Percentiles rank a stretch among this genome's conserved stretches.
phyloP scores from a whole-genome alignment of 2,113 vertebrate species.

The Centrocercus urophasianus region DNA sequence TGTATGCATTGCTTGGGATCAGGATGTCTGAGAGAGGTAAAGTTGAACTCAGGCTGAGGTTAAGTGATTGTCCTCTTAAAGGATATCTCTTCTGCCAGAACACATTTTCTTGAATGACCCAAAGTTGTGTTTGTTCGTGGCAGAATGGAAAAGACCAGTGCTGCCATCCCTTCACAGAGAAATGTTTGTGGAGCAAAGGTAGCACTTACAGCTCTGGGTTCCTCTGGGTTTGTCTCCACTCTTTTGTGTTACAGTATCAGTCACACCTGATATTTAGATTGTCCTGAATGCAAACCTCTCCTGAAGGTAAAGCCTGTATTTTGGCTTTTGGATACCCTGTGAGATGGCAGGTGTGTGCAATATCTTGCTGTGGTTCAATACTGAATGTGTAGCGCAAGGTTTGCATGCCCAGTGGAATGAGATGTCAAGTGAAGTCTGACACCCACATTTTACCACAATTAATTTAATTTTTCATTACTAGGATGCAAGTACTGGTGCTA shows the following conservation, averaged over 20 bases:
- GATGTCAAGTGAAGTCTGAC: not conserved
- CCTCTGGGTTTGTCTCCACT: not conserved
- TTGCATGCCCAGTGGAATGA: not conserved
- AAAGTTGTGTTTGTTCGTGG: not conserved
- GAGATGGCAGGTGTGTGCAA: not conserved
- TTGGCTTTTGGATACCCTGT: not conserved
- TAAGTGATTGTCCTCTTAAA: not conserved
- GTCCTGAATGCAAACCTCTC: not conserved
- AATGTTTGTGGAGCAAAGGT: rapidly evolving
- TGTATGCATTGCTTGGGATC: not conserved
- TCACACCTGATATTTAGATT: not conserved
- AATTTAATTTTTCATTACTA: not conserved
- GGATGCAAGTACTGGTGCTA: not conserved
- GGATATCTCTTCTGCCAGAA: not conserved
- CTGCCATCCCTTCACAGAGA: not conserved
- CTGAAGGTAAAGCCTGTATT: not conserved
- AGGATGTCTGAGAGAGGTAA: not conserved
- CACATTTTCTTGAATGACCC: not conserved
- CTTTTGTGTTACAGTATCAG: not conserved
- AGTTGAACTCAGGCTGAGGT: not conserved
- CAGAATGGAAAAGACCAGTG: not conserved
- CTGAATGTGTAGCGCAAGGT: not conserved
- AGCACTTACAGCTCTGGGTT: not conserved
- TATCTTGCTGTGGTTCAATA: not conserved
- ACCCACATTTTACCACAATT: not conserved